Conservation (phyloP, 2,113 vertebrate genomes). For the Mastomys natalensis region DNA sequence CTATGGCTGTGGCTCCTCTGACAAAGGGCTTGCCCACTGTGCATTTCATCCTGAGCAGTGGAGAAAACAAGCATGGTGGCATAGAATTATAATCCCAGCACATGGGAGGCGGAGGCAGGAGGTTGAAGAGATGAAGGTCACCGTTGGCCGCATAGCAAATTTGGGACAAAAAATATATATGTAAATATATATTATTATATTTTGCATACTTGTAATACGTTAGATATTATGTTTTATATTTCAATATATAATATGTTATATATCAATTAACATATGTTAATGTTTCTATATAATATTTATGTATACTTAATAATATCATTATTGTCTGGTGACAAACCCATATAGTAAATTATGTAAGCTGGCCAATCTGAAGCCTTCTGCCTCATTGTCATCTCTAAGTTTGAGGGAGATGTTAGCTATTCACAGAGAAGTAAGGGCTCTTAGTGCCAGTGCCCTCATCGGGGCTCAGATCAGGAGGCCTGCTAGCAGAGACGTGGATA, state of each 20-base stretch:
- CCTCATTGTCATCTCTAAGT: neutral
- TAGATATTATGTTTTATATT: neutral
- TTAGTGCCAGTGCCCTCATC: neutral
- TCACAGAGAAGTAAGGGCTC: neutral
- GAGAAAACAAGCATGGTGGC: neutral
- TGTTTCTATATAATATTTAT: neutral
- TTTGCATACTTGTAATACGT: neutral
- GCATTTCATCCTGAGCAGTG: neutral
- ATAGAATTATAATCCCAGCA: neutral
- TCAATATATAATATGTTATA: neutral
- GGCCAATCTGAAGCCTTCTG: neutral
- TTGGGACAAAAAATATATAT: neutral
- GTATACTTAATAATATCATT: neutral
- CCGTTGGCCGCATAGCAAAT: neutral
- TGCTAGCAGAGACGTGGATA: neutral
- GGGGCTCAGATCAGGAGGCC: fast-evolving
- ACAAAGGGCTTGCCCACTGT: neutral
- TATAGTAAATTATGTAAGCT: neutral
- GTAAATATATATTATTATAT: neutral
- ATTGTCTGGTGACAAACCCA: neutral
- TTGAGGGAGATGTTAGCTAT: neutral
- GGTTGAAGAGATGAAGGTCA: neutral
- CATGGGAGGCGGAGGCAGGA: neutral
- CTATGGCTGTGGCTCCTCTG: neutral
- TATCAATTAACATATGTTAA: neutral